Base-by-base conservation (phyloP, 2,888 invertebrate species). In the Eurois occulta region DNA sequence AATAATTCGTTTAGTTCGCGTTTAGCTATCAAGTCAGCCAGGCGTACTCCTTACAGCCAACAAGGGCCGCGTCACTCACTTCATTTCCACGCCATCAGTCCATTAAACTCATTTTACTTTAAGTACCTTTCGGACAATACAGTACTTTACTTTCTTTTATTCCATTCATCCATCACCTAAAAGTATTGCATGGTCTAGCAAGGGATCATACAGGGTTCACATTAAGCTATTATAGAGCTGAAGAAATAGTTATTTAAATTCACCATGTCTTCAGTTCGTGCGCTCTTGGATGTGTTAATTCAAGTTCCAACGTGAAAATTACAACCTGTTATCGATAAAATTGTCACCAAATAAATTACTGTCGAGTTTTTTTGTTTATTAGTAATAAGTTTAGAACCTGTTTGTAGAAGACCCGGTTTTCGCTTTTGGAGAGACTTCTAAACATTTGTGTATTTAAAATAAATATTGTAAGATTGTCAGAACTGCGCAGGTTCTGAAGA, bases 331-430 rank as follows among this genome's bases (percentile, higher is more conserved):
- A 68, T 84, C 65, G 43, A 74, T 78, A 70, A 77, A 73, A 77
- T 87, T 68, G 70, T 77, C 80, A 77, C 75, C 67, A 77, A 87
- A 87, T 71, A 78, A 78, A 84, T 85, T 62, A 65, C 77, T 43
- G 62, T 75, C n/a, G 18, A 72, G 65, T 38, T 55, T 81, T 81
- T 78, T 70, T 67, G 41, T 73, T 73, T 73, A 58, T 80, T 58
- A 43, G 35, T 72, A 65, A 58, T 66, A 66, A 48, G 48, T 68
- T 62, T 28, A n/a, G 69, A 84, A 75, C 83, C 65, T 10, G 80
- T 84, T 83, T 84, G 10, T 6, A 16, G 70, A 69, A 72, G 48
- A 71, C 38, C 58, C 58, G 67, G 67, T 64, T 65, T 82, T 68
- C 16, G 48, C 55, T 77, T 43, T 58, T 16, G 11, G 5, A n/a